Evolutionary conservation across 1,140 invertebrate species (phyloP), one percentile per base, ranked within the genome.

Genomic region (Reticulitermes speratus): DNA sequence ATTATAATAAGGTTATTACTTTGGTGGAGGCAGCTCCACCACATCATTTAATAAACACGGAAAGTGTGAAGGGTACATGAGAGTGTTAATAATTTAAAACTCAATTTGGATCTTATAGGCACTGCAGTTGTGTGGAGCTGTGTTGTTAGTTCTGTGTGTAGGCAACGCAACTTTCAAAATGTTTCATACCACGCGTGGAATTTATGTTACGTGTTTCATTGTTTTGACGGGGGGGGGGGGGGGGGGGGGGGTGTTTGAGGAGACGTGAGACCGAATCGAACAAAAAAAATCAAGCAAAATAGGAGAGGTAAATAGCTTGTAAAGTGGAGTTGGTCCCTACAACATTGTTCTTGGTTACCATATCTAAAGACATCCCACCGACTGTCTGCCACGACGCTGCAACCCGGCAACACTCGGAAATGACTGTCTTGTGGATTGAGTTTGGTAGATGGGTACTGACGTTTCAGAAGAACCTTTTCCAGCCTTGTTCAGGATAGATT

Each of bases 1-100:
- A 84, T 55, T 84, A 84, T 84, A 84, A 84, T 84, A 84, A 84
- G 84, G 84, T 84, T 84, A 84, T 84, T 84, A 84, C 59, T 84
- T 84, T n/a, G 48, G 44, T 16, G 25, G 48, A 65, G 21, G 16
- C 23, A 65, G 9, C 48, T 0, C 84, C 44, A 32, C 84, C 8
- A 48, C 48, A 84, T 84, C 84, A 84, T 84, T 84, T 84, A 84
- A 84, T 84, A 84, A 84, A 45, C 84, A 84, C 84, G 84, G 21
- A 52, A 84, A 84, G 84, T 84, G 84, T 65, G 84, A 84, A 84
- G 84, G 84, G 84, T 30, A 1, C 65, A 30, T 30, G 65, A 30
- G n/a, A 2, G 84, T 65, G 48, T 84, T 84, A 84, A 84, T 84
- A 84, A 44, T 84, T 84, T 45, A 84, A 30, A 52, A 84, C 84